Base-by-base conservation (phyloP, 2,888 invertebrate genomes). In the Cheilosia scutellata region DNA sequence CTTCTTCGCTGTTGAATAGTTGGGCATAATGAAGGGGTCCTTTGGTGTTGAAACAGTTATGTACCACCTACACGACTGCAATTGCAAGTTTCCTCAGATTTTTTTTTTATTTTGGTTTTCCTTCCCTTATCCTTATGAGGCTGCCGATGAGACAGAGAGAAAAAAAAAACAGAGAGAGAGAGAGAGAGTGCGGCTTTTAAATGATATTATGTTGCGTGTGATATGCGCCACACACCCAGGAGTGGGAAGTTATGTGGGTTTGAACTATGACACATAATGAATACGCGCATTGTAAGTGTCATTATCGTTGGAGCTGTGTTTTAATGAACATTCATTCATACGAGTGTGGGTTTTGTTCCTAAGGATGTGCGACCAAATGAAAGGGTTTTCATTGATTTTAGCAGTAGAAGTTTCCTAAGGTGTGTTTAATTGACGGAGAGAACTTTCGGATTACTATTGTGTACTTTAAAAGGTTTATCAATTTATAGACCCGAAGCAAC, bases 1-100 rank as follows among this genome's bases (percentile, higher is more conserved):
- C 76, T 60, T 65, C 84, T 80, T 62, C 20, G 80, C 51, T 62
- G 80, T 37, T 86, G 86, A 86, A 86, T 86, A 86, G 86, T 86
- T 80, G 58, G 86, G 86, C 86, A 86, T 86, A 86, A 86, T 86
- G 86, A 82, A 86, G 86, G 82, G 13, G 76, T 77, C 33, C 86
- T 82, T 79, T 84, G 66, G 60, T 60, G 76, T 70, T 76, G 80
- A 86, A 86, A 86, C 80, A 29, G 80, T 80, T 75, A 33, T 78
- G 49, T 75, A 66, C 55, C 70, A 6, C 27, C 53, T 31, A 33
- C 2, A 37, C 33, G n/a, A 0, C 11, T 37, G 37, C 37, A 37
- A 11, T 72, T 57, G 68, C 72, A 65, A 29, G 57, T 57, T 78
- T 75, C 31, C 79, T 62, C 62, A 68, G 47, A 62, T 40, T 57